Evolutionary conservation across 2,797 vertebrate species (phyloP).

Genomic region (Enteromius fasciolatus): DNA sequence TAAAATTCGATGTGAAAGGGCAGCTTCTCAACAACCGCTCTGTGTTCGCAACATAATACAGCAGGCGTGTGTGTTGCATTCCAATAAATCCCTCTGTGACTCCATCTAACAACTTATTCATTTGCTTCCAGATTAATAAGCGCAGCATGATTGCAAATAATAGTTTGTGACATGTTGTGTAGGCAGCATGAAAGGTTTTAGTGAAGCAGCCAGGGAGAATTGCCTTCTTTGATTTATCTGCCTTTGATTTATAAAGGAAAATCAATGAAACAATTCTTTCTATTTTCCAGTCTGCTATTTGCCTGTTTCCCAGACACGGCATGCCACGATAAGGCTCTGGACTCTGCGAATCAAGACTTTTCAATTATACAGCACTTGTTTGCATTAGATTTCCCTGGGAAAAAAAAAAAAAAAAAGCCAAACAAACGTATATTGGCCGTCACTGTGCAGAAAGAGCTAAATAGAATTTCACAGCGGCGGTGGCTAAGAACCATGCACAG

Average conservation of each 20-base stretch:
- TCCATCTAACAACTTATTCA: conserved; percentile 70
- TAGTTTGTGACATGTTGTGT: conserved; percentile 87
- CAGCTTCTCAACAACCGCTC: conserved; percentile 61
- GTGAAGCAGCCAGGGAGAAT: conserved; percentile 81
- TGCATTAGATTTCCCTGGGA: conserved; percentile 86
- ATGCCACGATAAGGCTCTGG: conserved; percentile 83
- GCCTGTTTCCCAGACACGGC: conserved; percentile 80
- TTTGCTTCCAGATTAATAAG: conserved; percentile 77
- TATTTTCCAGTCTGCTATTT: conserved; percentile 87
- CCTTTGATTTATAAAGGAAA: conserved; percentile 87
- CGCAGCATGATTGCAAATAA: conserved; percentile 85
- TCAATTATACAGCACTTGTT: conserved; percentile 95
- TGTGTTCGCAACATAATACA: conserved; percentile 66
- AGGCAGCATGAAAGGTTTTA: conserved; percentile 74
- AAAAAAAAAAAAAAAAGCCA: conserved; percentile 69
- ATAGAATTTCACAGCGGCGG: conserved; percentile 91
- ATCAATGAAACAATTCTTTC: conserved; percentile 88
- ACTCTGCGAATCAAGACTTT: conserved; percentile 86
- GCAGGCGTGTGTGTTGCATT: conserved; percentile 65
- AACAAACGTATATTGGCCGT: conserved; percentile 80
- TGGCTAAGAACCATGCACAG: conserved; percentile 89
- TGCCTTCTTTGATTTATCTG: conserved; percentile 88
- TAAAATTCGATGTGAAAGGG: conserved; percentile 61
- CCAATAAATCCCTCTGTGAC: conserved; percentile 70
- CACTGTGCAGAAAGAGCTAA: conserved; percentile 85